Base-by-base conservation (phyloP, 35 echinoderm and acorn worm species). In the Lytechinus pictus region DNA sequence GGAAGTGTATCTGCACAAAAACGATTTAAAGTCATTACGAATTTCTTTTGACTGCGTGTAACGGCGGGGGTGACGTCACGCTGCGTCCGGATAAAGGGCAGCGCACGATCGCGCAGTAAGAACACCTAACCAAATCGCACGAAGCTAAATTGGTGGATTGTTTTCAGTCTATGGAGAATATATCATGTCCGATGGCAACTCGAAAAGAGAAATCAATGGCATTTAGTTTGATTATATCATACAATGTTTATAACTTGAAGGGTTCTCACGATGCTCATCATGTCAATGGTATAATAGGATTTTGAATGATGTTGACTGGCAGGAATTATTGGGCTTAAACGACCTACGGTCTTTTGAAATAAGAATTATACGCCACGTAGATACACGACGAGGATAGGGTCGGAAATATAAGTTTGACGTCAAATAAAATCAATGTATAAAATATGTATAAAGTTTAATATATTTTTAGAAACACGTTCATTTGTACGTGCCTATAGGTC, bases 21-120 rank as follows among this genome's bases (percentile, higher is more conserved):
- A 44, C 52, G 88, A 28, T 90, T 90, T 52, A 90, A 90, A 44
- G 88, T 90, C 88, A 90, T 90, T 90, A 90, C 11, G 88, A 52
- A 52, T 44, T 54, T 54, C 52, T 8, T 90, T 90, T 90, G 12
- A 14, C 88, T 16, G 19, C 66, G 66, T 79, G 11, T 53, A 89
- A 51, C 52, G 28, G 87, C 28, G 28, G 28, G 87, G 87, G 87
- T 10, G 87, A 29, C 87, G 28, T 10, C 88, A 90, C 16, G 28
- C 88, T 90, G 88, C 29, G 28, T 10, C 8, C 28, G 88, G 88
- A 90, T 54, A 90, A 90, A n/a, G 27, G 66, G 21, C 66, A 79
- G 16, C 14, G 66, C 66, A 24, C 14, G 66, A 79, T 79, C 66
- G 66, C 66, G 66, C 66, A n/a, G 66, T 79, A 79, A 79, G 66